phyloP scores from a whole-genome alignment of 1,140 invertebrate species.

The Drosophila carrolli region DNA sequence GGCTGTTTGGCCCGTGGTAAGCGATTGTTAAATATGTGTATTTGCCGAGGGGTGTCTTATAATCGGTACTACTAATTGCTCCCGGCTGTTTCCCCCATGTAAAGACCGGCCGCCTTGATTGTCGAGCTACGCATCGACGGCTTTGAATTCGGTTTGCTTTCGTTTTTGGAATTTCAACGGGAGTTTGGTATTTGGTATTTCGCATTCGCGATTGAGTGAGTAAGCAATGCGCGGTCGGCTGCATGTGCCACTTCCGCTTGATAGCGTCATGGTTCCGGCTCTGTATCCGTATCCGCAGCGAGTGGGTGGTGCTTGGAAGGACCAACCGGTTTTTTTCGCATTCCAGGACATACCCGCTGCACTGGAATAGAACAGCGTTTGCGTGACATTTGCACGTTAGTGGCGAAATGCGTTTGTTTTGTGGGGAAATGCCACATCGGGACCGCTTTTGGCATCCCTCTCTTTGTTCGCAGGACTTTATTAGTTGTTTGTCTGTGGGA shows the following conservation, averaged over 20 bases:
- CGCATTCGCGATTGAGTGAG: constrained; percentile 65
- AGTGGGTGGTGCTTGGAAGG: constrained; percentile 37
- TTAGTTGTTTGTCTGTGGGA: constrained; percentile 67
- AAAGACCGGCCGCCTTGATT: constrained; percentile 51
- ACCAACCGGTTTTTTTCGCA: constrained; percentile 8
- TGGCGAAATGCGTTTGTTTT: constrained; percentile 64
- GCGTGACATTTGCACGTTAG: constrained; percentile 75
- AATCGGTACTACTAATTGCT: constrained; percentile 73
- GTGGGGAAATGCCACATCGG: constrained; percentile 62
- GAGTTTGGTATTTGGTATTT: constrained; percentile 42
- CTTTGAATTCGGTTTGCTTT: constrained; percentile 55
- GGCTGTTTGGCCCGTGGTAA: constrained; percentile 34
- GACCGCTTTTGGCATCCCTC: constrained; percentile 38
- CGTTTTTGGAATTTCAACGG: constrained; percentile 17
- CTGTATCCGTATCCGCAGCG: constrained; percentile 60
- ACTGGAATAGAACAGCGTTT: constrained; percentile 53
- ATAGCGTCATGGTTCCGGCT: constrained; percentile 75
- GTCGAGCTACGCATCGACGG: constrained; percentile 53
- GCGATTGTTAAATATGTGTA: constrained; percentile 74
- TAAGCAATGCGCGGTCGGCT: constrained; percentile 67
- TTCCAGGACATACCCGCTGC: constrained; percentile 35
- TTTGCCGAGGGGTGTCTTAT: constrained; percentile 39
- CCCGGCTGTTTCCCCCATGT: constrained; percentile 10
- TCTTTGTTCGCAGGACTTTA: constrained; percentile 29
- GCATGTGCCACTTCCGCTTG: constrained; percentile 81